Base-by-base conservation (phyloP, 2,113 vertebrate genomes). In the Microtus ochrogaster region DNA sequence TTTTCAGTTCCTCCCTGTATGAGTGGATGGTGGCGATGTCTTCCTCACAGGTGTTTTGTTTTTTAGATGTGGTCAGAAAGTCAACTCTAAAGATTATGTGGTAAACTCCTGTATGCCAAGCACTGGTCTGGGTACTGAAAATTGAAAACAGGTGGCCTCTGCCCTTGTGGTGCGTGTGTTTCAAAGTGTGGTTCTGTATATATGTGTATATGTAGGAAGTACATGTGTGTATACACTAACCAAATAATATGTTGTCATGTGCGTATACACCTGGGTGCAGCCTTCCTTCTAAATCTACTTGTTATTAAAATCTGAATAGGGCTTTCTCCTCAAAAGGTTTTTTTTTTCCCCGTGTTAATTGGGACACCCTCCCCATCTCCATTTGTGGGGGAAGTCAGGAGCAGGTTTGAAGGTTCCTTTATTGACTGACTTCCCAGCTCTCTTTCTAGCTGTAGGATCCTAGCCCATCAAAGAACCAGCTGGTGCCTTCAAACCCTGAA, bases 381-480 rank as follows among this genome's bases (percentile, higher is more conserved):
- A 21, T 81, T 66, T 74, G 70, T 10, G 17, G 10, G 47, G 91
- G 77, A 89, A 94, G 85, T 88, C 76, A 63, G 44, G 76, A 65
- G 39, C 66, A 41, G 87, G 92, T 90, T 94, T 88, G 81, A 95
- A 93, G 92, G 79, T 94, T 89, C 96, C 68, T 94, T 96, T 88
- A 58, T 91, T 83, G 85, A 92, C 94, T 78, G 94, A 97, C 97
- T 97, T 95, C 97, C 96, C 92, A 5, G 28, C 79, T 94, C 77
- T 52, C 93, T 94, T 61, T 91, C 77, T 95, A 96, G 89, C 97
- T 94, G 97, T 96, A 86, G 95, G 97, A 86, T 94, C 61, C 77
- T 61, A 72, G 82, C 73, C 90, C 94, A 89, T 98, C 97, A 97
- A 96, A 97, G 94, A 95, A 12, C 55, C 77, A 86, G 94, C 87